These are phyloP conservation scores for Leucoraja erinaceus DNA, from an alignment of 2,113 vertebrate genomes.

Conservation along the genomic window DNA sequence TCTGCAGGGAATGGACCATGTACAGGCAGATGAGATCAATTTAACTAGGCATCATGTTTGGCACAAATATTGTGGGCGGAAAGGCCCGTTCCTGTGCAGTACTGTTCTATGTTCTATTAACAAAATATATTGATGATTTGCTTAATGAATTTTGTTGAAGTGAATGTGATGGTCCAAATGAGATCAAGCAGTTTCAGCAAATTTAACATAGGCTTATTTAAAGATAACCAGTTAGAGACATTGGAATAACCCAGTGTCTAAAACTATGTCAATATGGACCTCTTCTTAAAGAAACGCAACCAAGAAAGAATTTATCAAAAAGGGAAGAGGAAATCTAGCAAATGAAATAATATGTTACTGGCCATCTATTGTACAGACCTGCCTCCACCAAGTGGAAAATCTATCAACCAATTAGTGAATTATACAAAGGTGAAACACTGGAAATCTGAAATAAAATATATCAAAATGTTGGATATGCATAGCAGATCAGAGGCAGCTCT, in stretches of 20 bases:
- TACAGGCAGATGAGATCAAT: no score
- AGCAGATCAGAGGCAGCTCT: no score
- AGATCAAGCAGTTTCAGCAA: background rate
- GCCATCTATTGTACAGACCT: background rate
- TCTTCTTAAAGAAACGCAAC: background rate
- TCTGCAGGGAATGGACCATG: no score
- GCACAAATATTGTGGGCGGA: no score
- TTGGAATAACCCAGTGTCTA: background rate
- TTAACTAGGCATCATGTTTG: no score
- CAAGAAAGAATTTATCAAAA: background rate
- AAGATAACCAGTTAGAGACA: background rate
- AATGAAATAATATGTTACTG: background rate
- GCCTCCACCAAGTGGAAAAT: background rate
- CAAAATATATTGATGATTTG: background rate
- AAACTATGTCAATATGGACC: background rate
- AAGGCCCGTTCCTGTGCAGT: no score
- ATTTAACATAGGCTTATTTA: background rate
- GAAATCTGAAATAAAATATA: no score
- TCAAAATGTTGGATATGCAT: no score
- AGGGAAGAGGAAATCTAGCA: background rate
- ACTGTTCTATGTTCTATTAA: background rate
- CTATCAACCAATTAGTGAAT: background rate
- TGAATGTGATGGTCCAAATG: background rate
- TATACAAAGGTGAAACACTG: background rate
- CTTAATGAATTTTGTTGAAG: background rate